These are phyloP conservation scores for Oxygymnocypris stewartii DNA, from an alignment of 2,113 vertebrate species.

Conservation along the genomic window DNA sequence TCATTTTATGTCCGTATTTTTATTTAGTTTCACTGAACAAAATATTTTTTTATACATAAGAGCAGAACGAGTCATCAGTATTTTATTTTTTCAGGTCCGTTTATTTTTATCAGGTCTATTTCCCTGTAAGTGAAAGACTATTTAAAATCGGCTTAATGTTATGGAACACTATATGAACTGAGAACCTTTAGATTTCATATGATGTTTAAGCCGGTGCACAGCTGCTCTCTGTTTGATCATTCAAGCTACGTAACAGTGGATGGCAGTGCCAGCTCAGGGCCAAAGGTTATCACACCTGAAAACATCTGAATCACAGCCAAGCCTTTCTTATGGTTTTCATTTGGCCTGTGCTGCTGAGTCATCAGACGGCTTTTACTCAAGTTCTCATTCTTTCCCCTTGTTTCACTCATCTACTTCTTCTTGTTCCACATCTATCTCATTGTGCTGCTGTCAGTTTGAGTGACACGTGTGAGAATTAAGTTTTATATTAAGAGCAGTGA, in stretches of 20 bases:
- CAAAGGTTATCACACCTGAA: constrained; percentile 23
- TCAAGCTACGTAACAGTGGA: background rate
- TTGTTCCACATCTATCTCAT: background rate
- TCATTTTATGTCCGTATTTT: no score
- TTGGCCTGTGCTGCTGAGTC: background rate
- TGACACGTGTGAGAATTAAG: background rate
- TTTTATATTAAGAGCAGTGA: constrained; percentile 1
- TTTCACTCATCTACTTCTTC: background rate
- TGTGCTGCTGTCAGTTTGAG: constrained; percentile 21
- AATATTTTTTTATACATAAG: background rate
- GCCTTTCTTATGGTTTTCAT: constrained; percentile 7
- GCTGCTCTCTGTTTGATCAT: background rate
- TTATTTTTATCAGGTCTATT: background rate
- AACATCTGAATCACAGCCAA: background rate
- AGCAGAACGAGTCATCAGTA: background rate
- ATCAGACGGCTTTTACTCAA: background rate
- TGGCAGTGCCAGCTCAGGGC: background rate
- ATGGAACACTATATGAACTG: background rate
- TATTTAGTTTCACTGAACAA: background rate
- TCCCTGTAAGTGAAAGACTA: constrained; percentile 8
- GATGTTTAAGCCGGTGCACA: background rate
- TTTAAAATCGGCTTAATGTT: background rate
- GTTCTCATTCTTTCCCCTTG: no score
- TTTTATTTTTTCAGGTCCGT: background rate
- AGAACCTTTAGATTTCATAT: background rate